phyloP scores from a whole-genome alignment of 2,797 vertebrate genomes.

The Sebastes hubbsi region DNA sequence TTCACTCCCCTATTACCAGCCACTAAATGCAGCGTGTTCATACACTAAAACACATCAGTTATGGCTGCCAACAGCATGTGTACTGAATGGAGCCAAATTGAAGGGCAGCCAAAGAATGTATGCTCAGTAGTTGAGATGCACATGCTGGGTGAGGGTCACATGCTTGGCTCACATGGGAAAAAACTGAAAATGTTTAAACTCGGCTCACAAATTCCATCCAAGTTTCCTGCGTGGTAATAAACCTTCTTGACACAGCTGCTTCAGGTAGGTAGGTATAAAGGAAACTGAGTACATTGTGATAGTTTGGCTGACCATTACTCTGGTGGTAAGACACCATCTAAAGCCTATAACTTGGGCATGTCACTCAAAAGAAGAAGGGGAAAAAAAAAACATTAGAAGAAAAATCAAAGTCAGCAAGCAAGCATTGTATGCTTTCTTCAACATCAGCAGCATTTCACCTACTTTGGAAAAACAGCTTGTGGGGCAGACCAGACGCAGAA shows the following conservation, averaged over 20 bases:
- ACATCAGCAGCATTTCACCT: constrained; percentile 77
- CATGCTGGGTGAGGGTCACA: constrained; percentile 62
- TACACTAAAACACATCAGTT: constrained; percentile 40
- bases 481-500: constrained; percentile 50
- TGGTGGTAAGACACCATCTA: not conserved
- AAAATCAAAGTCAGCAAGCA: constrained; percentile 62
- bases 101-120: constrained; percentile 77
- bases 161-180: constrained; percentile 48
- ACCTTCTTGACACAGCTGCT: constrained; percentile 36
- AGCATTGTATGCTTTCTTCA: constrained; percentile 62
- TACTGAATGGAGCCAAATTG: constrained; percentile 66
- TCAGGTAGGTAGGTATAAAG: constrained; percentile 5
- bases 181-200: constrained; percentile 60
- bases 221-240: constrained; percentile 34
- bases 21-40: constrained; percentile 39
- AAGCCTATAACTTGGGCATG: constrained; percentile 15
- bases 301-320: constrained; percentile 1
- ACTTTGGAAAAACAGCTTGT: constrained; percentile 76
- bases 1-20: constrained; percentile 15
- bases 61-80: constrained; percentile 59
- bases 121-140: constrained; percentile 65
- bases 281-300: constrained; percentile 10
- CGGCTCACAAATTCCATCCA: constrained; percentile 47
- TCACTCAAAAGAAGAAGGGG: not conserved
- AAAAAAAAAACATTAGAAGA: constrained; percentile 5